Evolutionary conservation across 2,888 invertebrate species (phyloP).

Genomic region (Ectropis crepuscularia): DNA sequence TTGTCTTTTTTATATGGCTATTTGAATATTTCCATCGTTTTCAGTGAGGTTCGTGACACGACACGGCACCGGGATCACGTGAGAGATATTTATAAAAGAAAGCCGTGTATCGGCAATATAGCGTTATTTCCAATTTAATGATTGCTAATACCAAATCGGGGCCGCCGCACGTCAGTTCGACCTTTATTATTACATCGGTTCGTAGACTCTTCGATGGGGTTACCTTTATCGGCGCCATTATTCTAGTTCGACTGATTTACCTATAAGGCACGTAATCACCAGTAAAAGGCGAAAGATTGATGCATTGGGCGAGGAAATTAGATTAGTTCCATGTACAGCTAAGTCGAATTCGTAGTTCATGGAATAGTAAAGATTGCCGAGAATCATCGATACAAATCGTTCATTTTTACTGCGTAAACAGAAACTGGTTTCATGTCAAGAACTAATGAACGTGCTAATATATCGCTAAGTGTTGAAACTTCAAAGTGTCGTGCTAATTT

Average conservation of each 20-base stretch:
- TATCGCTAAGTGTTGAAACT: constrained; percentile 20
- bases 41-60: constrained; percentile 80
- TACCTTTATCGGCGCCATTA: constrained; percentile 48
- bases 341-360: constrained; percentile 1
- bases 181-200: constrained; percentile 64
- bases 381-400: not conserved
- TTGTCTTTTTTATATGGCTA: constrained; percentile 84
- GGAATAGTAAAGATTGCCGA: not conserved
- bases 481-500: constrained; percentile 54
- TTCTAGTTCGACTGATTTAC: constrained; percentile 46
- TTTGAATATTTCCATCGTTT: constrained; percentile 84
- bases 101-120: constrained; percentile 80
- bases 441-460: constrained; percentile 9
- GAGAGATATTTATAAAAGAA: constrained; percentile 84
- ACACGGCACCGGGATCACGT: constrained; percentile 82
- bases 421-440: constrained; percentile 8
- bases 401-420: not conserved
- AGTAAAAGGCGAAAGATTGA: constrained; percentile 25
- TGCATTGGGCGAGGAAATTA: constrained; percentile 14
- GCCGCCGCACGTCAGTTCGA: constrained; percentile 73
- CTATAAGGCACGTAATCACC: constrained; percentile 32
- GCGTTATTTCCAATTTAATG: constrained; percentile 85
- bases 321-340: not conserved
- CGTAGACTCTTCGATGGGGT: constrained; percentile 47
- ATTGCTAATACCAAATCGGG: constrained; percentile 81